phyloP scores from a whole-genome alignment of 35 echinoderm and acorn worm genomes.

The Acanthaster planci region DNA sequence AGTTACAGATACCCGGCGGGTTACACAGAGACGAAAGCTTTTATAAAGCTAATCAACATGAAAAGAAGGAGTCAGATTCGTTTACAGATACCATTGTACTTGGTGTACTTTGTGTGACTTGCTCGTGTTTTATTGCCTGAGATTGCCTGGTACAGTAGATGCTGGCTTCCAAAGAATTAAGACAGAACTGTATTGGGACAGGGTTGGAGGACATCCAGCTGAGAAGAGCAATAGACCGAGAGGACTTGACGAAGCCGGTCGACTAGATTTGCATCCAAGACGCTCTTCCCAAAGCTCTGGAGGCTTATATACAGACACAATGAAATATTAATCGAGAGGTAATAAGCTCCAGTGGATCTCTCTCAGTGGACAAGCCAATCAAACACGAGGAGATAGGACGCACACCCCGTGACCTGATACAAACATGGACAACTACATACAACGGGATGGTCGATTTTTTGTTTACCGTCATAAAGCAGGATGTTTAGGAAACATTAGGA shows the following conservation, averaged over 20 bases:
- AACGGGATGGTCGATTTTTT: no score
- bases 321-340: conserved; percentile 20
- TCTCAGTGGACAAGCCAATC: not conserved
- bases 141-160: conserved; percentile 6
- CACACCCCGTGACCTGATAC: no score
- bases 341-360: conserved; percentile 3
- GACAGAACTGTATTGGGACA: no score
- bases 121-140: not conserved
- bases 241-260: not conserved
- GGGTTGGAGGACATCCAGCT: no score
- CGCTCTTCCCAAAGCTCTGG: not conserved
- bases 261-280: not conserved
- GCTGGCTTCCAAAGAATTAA: no score
- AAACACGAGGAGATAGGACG: not conserved
- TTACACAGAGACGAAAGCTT: not conserved
- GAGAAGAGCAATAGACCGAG: conserved; percentile 3
- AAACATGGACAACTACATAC: no score
- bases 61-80: conserved; percentile 14
- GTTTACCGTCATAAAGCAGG: no score
- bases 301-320: not conserved
- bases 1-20: not conserved
- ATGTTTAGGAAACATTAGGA: no score
- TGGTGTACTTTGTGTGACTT: not conserved
- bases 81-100: conserved; percentile 28
- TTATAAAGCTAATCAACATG: conserved; percentile 2